These are phyloP conservation scores for Microplitis manilae DNA, from an alignment of 2,888 invertebrate genomes.

Conservation along the genomic window DNA sequence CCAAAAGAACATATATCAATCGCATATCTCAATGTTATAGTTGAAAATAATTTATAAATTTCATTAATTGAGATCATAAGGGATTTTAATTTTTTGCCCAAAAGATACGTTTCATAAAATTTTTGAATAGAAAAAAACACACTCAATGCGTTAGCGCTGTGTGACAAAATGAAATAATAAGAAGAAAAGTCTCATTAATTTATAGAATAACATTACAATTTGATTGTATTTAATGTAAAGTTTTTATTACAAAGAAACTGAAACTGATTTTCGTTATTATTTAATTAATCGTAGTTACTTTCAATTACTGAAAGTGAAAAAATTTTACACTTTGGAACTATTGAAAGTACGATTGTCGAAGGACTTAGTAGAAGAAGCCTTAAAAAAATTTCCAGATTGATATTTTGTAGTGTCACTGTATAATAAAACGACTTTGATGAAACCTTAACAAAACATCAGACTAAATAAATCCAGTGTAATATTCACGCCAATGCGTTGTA, in stretches of 20 bases:
- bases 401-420: neutral
- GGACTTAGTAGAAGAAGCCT: neutral
- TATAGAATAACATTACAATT: neutral
- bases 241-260: too few species aligned
- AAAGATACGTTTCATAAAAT: too few species aligned
- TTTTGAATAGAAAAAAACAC: too few species aligned
- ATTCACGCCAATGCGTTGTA: neutral
- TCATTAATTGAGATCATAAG: too few species aligned
- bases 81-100: too few species aligned
- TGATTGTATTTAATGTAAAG: too few species aligned
- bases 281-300: neutral
- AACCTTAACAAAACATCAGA: neutral
- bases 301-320: neutral
- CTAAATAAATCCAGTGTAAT: constrained; percentile 5
- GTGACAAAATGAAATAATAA: neutral
- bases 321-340: neutral
- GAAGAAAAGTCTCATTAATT: neutral
- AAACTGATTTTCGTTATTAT: neutral
- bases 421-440: neutral
- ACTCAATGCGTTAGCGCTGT: too few species aligned
- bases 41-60: too few species aligned
- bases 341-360: neutral
- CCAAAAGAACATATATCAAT: too few species aligned
- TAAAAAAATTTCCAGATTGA: neutral
- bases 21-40: too few species aligned